Base-by-base conservation (phyloP, 2,888 invertebrate genomes). In the Papilio protenor region DNA sequence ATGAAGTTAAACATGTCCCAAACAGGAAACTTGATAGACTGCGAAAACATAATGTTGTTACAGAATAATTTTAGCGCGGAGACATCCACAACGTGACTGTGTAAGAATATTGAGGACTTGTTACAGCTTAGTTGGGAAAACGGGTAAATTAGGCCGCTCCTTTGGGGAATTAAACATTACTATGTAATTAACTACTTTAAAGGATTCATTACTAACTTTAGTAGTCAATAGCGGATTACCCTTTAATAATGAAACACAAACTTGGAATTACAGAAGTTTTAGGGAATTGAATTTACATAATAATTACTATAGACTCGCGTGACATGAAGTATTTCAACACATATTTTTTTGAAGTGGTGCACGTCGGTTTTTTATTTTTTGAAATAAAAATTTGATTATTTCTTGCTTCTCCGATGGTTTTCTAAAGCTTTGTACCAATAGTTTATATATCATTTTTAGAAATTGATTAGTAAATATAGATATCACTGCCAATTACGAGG, bases 1-100 rank as follows among this genome's bases (percentile, higher is more conserved):
- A 94, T 94, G 93, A 93, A 94, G 92, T 94, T 94, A 93, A 93
- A 94, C 92, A 91, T 89, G 91, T 89, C 90, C 88, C 91, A 87
- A 90, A 87, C 90, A 90, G 85, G 85, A 83, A 89, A 89, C 88
- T 88, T 88, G 84, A 85, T 86, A 88, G 86, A 88, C 86, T 86
- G 83, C 85, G 81, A 85, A 87, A 89, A 89, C 87, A 88, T 88
- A 86, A 84, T 75, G 75, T 75, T 85, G 84, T 77, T 75, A 73
- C 61, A 73, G 73, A 77, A 71, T 79, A 76, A 79, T 75, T 79
- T 69, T 76, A 79, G 76, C 77, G 70, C 64, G 52, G 70, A 77
- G 76, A 77, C 77, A 74, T 75, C 64, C 66, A 71, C 74, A 75
- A 76, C 77, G 77, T 80, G 79, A 78, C 72, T 78, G 69, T 82